phyloP scores from a whole-genome alignment of 2,888 invertebrate species.

The Mythimna vitellina region DNA sequence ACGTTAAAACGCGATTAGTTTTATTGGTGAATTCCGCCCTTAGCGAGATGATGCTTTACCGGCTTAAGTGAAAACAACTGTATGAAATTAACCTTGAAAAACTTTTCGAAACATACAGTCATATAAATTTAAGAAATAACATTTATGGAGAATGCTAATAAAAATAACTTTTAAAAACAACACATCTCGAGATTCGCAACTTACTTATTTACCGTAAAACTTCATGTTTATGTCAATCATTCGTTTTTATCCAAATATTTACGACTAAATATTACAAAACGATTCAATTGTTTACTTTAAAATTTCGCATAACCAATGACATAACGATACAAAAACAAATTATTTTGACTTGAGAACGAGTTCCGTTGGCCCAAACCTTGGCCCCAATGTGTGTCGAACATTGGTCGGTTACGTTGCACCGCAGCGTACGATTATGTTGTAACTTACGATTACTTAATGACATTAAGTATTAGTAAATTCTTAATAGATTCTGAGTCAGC shows the following conservation, averaged over 20 bases:
- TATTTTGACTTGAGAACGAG: constrained; percentile 29
- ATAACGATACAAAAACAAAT: constrained; percentile 39
- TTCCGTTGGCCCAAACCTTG: constrained; percentile 58
- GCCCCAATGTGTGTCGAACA: constrained; percentile 48
- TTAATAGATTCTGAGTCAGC: constrained; percentile 26
- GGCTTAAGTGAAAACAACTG: too few species aligned
- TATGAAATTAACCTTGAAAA: too few species aligned
- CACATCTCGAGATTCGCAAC: not conserved
- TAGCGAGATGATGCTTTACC: too few species aligned
- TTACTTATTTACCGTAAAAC: not conserved
- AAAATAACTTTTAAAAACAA: not conserved
- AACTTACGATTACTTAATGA: constrained; percentile 48
- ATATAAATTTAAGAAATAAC: too few species aligned
- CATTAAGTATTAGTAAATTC: constrained; percentile 39
- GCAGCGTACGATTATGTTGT: constrained; percentile 42
- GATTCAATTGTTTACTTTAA: constrained; percentile 32
- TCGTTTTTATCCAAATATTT: constrained; percentile 14
- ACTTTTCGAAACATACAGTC: too few species aligned
- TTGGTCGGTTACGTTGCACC: constrained; percentile 26
- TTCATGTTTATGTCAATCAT: constrained; percentile 15
- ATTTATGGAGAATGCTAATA: not conserved
- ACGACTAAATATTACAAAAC: constrained; percentile 8
- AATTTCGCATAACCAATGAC: constrained; percentile 36
- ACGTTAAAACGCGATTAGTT: too few species aligned
- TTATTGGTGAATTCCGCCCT: too few species aligned